Percentiles rank a stretch among this genome's conserved stretches.
These are phyloP conservation scores for Pagetopsis macropterus DNA, from an alignment of 2,797 vertebrate genomes.

Conservation along the genomic window DNA sequence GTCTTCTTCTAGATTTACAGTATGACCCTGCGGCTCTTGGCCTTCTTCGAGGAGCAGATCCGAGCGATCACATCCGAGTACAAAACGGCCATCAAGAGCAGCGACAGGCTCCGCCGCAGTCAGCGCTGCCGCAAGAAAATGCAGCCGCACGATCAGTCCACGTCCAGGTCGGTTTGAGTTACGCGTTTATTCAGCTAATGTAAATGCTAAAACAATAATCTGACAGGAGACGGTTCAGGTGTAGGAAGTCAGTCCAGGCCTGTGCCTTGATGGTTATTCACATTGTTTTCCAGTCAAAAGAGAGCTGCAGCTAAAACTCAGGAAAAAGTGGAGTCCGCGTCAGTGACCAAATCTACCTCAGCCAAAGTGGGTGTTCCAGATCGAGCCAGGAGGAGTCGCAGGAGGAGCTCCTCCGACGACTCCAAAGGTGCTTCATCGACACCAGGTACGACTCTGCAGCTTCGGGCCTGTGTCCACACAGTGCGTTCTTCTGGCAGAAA, in stretches of 20 bases:
- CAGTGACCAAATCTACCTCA: constrained; percentile 89
- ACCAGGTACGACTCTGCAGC: constrained; percentile 78
- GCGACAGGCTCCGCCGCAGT: constrained; percentile 87
- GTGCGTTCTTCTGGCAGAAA: not conserved
- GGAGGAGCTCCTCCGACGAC: constrained; percentile 83
- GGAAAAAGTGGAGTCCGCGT: constrained; percentile 81
- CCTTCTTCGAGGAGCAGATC: constrained; percentile 94
- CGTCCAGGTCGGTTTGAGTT: constrained; percentile 79
- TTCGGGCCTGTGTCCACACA: not conserved
- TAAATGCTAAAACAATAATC: not conserved
- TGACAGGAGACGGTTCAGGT: not conserved
- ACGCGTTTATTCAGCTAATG: not conserved
- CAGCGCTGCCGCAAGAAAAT: constrained; percentile 88
- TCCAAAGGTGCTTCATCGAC: constrained; percentile 84
- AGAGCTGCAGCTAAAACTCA: constrained; percentile 87
- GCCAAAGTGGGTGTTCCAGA: constrained; percentile 83
- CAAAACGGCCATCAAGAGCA: constrained; percentile 92
- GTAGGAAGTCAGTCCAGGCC: not conserved
- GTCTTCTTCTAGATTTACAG: constrained; percentile 89
- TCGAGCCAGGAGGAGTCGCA: constrained; percentile 74
- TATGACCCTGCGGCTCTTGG: constrained; percentile 95
- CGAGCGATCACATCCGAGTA: constrained; percentile 91
- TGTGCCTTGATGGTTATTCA: not conserved
- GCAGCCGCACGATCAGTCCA: constrained; percentile 78
- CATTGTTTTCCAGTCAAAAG: constrained; percentile 79